phyloP scores from a whole-genome alignment of 1,140 invertebrate species.

The Zelostemma sp. region DNA sequence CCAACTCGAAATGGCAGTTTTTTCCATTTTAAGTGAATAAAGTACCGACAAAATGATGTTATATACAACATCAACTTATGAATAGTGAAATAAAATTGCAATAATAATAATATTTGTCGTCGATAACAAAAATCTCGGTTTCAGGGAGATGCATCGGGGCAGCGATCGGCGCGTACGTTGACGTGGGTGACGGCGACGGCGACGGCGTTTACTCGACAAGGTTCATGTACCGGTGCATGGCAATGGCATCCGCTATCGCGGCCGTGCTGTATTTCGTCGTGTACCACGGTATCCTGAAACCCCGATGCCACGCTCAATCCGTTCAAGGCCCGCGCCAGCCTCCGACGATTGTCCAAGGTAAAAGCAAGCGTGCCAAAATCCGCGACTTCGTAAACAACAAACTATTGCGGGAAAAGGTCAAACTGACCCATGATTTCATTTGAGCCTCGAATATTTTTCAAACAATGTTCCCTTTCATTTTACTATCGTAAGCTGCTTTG shows the following conservation, averaged over 20 bases:
- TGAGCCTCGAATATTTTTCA: background rate
- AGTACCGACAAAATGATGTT: no score
- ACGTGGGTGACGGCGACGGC: slow-evolving; percentile 56
- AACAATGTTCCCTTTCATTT: background rate
- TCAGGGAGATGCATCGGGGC: slow-evolving; percentile 78
- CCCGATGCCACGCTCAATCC: slow-evolving; percentile 76
- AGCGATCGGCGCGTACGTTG: slow-evolving; percentile 72
- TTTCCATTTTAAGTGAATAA: no score
- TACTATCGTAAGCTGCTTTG: slow-evolving; percentile 49
- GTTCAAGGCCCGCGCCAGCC: slow-evolving; percentile 71
- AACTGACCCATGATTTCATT: background rate
- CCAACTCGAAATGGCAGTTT: no score
- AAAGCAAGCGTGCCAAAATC: slow-evolving; percentile 17
- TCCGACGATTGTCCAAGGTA: slow-evolving; percentile 68
- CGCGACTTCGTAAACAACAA: background rate
- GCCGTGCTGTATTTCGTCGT: slow-evolving; percentile 77
- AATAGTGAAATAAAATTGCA: no score
- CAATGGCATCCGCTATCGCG: slow-evolving; percentile 74
- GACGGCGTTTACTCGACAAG: slow-evolving; percentile 57
- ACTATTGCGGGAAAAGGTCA: background rate
- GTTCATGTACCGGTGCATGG: slow-evolving; percentile 73
- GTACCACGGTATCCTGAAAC: slow-evolving; percentile 80
- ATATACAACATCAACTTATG: no score
- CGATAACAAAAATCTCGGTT: background rate
- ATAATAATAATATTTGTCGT: background rate